Conservation (phyloP, 2,113 vertebrate species). For the Oreochromis niloticus region DNA sequence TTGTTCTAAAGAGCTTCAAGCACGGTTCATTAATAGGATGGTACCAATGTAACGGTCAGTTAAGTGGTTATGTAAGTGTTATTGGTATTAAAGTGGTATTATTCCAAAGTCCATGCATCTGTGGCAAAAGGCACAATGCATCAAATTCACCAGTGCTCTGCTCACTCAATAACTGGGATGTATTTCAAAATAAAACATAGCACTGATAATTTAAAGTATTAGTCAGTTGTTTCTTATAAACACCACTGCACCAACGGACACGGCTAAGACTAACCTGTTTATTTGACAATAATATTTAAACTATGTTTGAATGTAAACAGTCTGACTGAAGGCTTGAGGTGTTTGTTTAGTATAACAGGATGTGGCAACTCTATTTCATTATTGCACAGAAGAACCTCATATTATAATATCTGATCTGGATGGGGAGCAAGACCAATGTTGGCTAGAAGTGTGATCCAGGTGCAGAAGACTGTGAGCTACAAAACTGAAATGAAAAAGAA, state of each 20-base stretch:
- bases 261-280: not conserved
- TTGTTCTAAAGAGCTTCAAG: not conserved
- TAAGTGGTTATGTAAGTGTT: not conserved
- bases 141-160: not conserved
- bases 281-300: not conserved
- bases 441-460: not conserved
- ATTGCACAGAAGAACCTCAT: not conserved
- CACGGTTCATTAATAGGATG: not conserved
- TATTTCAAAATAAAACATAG: not conserved
- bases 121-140: not conserved
- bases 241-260: not conserved
- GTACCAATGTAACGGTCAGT: not conserved
- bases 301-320: not conserved
- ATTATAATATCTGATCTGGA: not conserved
- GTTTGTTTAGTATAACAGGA: not conserved
- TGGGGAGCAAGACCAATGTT: not conserved
- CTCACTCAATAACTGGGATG: not conserved
- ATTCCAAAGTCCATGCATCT: not conserved
- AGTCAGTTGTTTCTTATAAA: not conserved
- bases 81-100: not conserved
- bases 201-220: not conserved
- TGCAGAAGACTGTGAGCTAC: not conserved
- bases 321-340: not conserved
- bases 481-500: not conserved
- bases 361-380: not conserved